These are phyloP conservation scores for Pitangus sulphuratus DNA, from an alignment of 2,797 vertebrate genomes.

Conservation along the genomic window DNA sequence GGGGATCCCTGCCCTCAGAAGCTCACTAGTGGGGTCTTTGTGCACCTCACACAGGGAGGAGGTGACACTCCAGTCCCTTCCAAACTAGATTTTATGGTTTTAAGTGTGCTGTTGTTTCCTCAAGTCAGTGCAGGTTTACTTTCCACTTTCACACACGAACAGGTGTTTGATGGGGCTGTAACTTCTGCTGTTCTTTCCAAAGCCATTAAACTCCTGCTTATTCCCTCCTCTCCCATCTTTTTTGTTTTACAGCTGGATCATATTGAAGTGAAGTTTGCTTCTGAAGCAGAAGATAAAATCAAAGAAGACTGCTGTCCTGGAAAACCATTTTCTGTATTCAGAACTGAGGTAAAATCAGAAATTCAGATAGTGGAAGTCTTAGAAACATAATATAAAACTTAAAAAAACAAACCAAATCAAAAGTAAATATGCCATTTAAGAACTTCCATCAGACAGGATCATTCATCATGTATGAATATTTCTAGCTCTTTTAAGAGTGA, in stretches of 20 bases:
- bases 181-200: background rate
- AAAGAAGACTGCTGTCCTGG: slow-evolving; percentile 96
- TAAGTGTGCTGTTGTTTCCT: background rate
- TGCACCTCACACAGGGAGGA: background rate
- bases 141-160: rapidly evolving
- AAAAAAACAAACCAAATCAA: background rate
- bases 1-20: rapidly evolving
- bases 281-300: slow-evolving; percentile 94
- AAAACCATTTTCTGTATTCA: slow-evolving; percentile 90
- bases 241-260: slow-evolving; percentile 81
- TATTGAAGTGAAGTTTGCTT: slow-evolving; percentile 90
- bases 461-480: background rate
- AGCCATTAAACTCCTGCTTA: background rate
- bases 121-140: background rate
- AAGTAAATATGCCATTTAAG: background rate
- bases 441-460: background rate
- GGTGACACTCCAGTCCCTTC: background rate
- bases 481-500: background rate
- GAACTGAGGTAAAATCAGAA: slow-evolving; percentile 86
- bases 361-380: background rate
- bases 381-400: background rate
- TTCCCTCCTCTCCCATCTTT: background rate
- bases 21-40: rapidly evolving
- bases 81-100: background rate
- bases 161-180: background rate